Conservation (phyloP, 1,140 invertebrate species). For the Macrostomum lignano region DNA sequence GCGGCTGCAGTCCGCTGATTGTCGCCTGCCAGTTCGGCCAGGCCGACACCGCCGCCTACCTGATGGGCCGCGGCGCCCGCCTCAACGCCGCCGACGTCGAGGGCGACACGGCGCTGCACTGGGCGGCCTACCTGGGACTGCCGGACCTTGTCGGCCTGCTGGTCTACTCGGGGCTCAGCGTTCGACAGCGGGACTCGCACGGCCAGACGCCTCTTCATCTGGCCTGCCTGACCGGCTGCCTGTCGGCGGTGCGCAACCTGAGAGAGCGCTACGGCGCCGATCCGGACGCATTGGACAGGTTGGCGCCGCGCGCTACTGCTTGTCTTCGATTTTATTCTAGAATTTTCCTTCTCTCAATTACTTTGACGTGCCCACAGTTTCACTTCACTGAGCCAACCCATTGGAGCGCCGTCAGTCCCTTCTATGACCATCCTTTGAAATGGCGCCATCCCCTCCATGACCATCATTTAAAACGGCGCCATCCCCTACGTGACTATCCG, state of each 20-base stretch:
- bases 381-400: too few species aligned
- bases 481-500: too few species aligned
- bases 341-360: too few species aligned
- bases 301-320: too few species aligned
- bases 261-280: too few species aligned
- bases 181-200: slow-evolving; percentile 62
- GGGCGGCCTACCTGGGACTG: slow-evolving; percentile 75
- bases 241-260: slow-evolving; percentile 35
- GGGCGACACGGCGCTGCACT: slow-evolving; percentile 62
- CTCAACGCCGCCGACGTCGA: slow-evolving; percentile 59
- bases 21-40: slow-evolving; percentile 67
- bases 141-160: slow-evolving; percentile 52
- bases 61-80: slow-evolving; percentile 54
- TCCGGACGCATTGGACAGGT: too few species aligned
- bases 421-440: too few species aligned
- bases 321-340: too few species aligned
- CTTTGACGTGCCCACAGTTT: too few species aligned
- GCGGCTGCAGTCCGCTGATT: slow-evolving; percentile 59
- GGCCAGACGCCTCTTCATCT: slow-evolving; percentile 67
- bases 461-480: too few species aligned
- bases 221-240: slow-evolving; percentile 61
- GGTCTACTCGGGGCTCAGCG: slow-evolving; percentile 55
- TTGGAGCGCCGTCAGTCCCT: too few species aligned
- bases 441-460: too few species aligned
- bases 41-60: slow-evolving; percentile 53